Conservation (phyloP, 2,113 vertebrate species). For the Morone saxatilis region DNA sequence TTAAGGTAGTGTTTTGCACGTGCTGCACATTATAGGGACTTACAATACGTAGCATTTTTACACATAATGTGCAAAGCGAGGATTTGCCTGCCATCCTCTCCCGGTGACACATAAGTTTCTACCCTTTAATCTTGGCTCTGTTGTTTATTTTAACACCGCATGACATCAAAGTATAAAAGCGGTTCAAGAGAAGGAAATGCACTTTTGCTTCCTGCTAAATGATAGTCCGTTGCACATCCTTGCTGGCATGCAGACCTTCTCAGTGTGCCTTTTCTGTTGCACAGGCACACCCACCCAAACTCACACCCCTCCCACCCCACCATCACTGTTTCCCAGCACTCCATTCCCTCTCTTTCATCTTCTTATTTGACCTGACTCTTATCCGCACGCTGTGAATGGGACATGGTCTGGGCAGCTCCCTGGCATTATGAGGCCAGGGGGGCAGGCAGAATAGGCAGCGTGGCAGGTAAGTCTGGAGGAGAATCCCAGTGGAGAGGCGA, state of each 20-base stretch:
- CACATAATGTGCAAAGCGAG: slow-evolving; percentile 2
- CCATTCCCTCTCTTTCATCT: slow-evolving; percentile 61
- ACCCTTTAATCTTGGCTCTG: slow-evolving; percentile 42
- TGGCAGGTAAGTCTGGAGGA: background rate
- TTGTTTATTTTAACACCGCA: slow-evolving; percentile 39
- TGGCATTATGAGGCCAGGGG: slow-evolving; percentile 33
- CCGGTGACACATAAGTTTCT: background rate
- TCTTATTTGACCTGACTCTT: slow-evolving; percentile 57
- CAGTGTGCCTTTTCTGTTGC: slow-evolving; percentile 41
- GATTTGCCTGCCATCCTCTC: slow-evolving; percentile 31
- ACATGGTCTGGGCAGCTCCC: slow-evolving; percentile 43
- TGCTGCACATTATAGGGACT: background rate
- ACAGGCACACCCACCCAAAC: background rate
- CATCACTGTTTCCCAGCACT: slow-evolving; percentile 32
- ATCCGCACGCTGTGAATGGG: slow-evolving; percentile 52
- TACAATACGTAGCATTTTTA: slow-evolving; percentile 1
- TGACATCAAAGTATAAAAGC: slow-evolving; percentile 53
- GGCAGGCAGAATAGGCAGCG: slow-evolving; percentile 25
- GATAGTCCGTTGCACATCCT: slow-evolving; percentile 31
- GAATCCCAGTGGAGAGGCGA: slow-evolving; percentile 37
- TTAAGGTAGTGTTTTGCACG: background rate
- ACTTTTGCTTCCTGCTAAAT: slow-evolving; percentile 46
- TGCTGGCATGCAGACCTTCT: background rate
- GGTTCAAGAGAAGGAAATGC: slow-evolving; percentile 41
- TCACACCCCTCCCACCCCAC: slow-evolving; percentile 4